Evolutionary conservation across 2,113 vertebrate genomes (phyloP).

Genomic region (Passer montanus): DNA sequence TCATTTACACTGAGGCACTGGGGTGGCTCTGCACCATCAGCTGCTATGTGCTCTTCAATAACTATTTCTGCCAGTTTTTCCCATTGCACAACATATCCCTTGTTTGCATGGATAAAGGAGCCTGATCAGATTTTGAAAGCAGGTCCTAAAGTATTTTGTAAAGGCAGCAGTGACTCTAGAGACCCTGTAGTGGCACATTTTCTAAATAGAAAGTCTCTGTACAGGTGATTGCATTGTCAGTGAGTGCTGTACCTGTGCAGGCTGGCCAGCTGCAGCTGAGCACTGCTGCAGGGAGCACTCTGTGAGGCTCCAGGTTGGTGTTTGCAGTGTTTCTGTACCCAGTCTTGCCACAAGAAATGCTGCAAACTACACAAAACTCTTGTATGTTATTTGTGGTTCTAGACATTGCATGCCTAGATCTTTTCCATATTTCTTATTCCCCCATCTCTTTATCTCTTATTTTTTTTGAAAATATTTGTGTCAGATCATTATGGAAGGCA

Average conservation of each 20-base stretch:
- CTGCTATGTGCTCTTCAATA: not conserved
- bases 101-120: not conserved
- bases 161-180: not conserved
- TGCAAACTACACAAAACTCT: not conserved
- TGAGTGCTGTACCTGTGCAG: not conserved
- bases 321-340: not conserved
- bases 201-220: not conserved
- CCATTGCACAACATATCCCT: rapidly evolving
- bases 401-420: not conserved
- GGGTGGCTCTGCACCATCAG: not conserved
- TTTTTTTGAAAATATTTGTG: not conserved
- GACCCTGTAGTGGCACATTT: not conserved
- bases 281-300: not conserved
- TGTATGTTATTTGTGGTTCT: not conserved
- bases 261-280: not conserved
- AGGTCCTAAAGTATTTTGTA: not conserved
- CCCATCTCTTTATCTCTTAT: not conserved
- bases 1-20: not conserved
- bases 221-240: not conserved
- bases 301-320: rapidly evolving
- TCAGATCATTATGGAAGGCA: not conserved
- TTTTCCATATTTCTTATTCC: not conserved
- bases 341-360: not conserved
- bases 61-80: not conserved
- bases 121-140: not conserved